These are phyloP conservation scores for Metellina segmentata DNA, from an alignment of 2,888 invertebrate genomes.

Conservation along the genomic window DNA sequence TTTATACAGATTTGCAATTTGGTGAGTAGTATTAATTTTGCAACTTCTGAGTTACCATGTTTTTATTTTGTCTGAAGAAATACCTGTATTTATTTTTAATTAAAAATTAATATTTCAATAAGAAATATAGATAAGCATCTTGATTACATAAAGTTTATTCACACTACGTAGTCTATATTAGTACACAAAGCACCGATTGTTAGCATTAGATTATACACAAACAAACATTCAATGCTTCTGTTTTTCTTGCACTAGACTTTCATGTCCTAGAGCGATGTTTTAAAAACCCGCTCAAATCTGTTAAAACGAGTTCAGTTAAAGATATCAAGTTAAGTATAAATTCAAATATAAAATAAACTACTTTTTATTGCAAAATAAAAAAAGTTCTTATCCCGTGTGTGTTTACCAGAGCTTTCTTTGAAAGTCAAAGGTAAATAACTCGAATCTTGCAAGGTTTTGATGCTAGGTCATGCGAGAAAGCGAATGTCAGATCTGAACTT, in stretches of 20 bases:
- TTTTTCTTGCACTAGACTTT: neutral
- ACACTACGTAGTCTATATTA: too few species aligned
- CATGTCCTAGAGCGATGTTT: neutral
- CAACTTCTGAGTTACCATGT: too few species aligned
- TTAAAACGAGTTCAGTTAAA: neutral
- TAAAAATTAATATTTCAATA: too few species aligned
- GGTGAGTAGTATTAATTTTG: too few species aligned
- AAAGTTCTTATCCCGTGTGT: neutral
- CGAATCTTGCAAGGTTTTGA: conserved; percentile 10
- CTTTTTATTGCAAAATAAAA: neutral
- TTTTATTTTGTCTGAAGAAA: too few species aligned
- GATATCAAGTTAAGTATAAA: neutral
- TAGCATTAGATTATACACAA: too few species aligned
- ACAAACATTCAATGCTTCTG: too few species aligned
- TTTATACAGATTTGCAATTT: too few species aligned
- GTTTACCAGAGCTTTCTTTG: conserved; percentile 11
- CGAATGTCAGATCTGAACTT: neutral
- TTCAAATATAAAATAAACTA: neutral
- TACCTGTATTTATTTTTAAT: too few species aligned
- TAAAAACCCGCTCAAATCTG: neutral
- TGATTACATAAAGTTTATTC: too few species aligned
- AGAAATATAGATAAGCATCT: too few species aligned
- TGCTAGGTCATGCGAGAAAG: conserved; percentile 25
- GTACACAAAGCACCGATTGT: too few species aligned
- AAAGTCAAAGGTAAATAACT: conserved; percentile 18